Evolutionary conservation across 2,113 vertebrate species (phyloP), one percentile per base, ranked within the genome.

Genomic region (Leucosticte australis): DNA sequence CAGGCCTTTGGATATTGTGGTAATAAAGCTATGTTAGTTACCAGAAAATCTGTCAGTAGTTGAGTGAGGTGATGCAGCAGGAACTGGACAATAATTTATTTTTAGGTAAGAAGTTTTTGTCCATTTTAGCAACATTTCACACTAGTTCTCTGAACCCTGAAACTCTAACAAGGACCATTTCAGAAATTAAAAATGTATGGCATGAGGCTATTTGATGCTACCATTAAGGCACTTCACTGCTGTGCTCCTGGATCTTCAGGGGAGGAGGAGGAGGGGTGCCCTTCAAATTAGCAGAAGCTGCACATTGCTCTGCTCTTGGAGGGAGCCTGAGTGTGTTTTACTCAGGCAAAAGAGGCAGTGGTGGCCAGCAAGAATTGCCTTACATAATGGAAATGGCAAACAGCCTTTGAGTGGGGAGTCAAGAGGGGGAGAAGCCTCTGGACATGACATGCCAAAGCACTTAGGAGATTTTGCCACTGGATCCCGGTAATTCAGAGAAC

Each of bases 161-260:
- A 88, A 56, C 28, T 87, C 64, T 83, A 92, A 92, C 7, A 2
- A 87, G 52, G 73, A 55, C 68, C 73, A 90, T 89, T 92, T 93
- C 57, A 94, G 89, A 90, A 94, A 93, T 96, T 92, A 97, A 97
- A 94, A 90, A 94, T 95, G 86, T 77, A 95, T 96, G 86, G 83
- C 73, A 77, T 70, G 44, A 93, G 60, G 56, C 35, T 95, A 87
- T 92, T 90, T 90, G 83, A 94, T 96, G 68, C 76, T 90, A 35
- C 95, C 91, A 92, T 92, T 95, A 96, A 93, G 52, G 89, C 68
- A 83, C 42, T 94, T 87, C 71, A 59, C 63, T 93, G 47, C 64
- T 90, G 47, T 86, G 50, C 86, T 74, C 80, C 86, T 92, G 91
- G 55, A 94, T 90, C 78, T 55, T 64, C 52, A 39, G 30, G 86